Evolutionary conservation across 2,888 invertebrate genomes (phyloP), one percentile per base, ranked within the genome.

Genomic region (Xanthia togata): DNA sequence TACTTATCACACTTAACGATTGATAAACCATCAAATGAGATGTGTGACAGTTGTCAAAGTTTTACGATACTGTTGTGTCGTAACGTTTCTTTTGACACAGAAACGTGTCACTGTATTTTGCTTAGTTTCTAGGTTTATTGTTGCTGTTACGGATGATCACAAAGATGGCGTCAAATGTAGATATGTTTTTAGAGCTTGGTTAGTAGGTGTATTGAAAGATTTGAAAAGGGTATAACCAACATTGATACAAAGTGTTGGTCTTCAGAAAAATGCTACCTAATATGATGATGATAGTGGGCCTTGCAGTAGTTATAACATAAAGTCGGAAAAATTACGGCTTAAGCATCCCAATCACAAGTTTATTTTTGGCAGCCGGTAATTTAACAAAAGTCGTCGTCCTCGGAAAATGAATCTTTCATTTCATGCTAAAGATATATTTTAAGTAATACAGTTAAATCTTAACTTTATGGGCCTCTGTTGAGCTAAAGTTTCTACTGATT

Each of bases 51-150:
- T 67, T 78, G 80, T 78, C 65, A 70, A 70, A 64, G 73, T 76
- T 82, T 75, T 78, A 82, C 64, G 77, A 62, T 35, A n/a, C 67
- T 60, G 20, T 64, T 50, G 47, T 60, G 20, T 63, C 31, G 53
- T 76, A 69, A 78, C 72, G 71, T 86, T 65, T 38, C 67, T 64
- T 62, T 70, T 73, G 76, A 72, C 76, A 73, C 73, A 75, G 64
- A 67, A 71, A 73, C 35, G 79, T 38, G 79, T 75, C 67, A 50
- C 50, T 38, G 82, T 84, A 84, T 79, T 78, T 74, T 63, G 72
- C 17, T 47, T 68, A 68, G 76, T 85, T 77, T 79, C 74, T 74
- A 26, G 69, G 63, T 84, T 84, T 85, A 85, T 76, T 57, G 26
- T 31, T 31, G 31, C 31, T 75, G 78, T 73, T 72, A 47, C 70